A percentile compares a stretch with the other conserved stretches of the same genome.
These are phyloP conservation scores for Tineola bisselliella DNA, from an alignment of 2,888 invertebrate genomes.

Conservation along the genomic window DNA sequence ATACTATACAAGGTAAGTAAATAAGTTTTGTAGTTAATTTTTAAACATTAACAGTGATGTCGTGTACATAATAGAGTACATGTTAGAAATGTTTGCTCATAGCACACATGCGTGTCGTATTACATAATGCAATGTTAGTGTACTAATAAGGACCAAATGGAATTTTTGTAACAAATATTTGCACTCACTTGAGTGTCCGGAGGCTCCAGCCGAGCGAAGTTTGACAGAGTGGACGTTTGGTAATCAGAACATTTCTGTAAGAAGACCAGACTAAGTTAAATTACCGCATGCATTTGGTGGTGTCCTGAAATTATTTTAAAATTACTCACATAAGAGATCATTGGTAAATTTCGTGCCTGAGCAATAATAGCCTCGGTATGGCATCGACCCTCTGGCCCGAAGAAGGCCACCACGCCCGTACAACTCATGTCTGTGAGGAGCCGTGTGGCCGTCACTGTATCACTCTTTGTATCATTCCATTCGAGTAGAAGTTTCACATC, in stretches of 20 bases:
- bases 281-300: too few species aligned
- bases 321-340: conserved; percentile 93
- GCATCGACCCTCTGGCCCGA: conserved; percentile 95
- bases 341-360: conserved; percentile 92
- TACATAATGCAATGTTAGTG: neutral
- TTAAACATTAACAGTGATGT: too few species aligned
- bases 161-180: conserved; percentile 9
- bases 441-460: conserved; percentile 83
- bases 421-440: conserved; percentile 92
- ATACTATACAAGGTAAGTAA: too few species aligned
- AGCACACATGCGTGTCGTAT: neutral
- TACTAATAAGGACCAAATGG: neutral
- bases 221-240: conserved; percentile 85
- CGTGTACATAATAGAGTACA: too few species aligned
- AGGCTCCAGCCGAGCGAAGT: conserved; percentile 93
- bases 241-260: conserved; percentile 95
- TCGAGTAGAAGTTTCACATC: conserved; percentile 76
- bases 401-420: conserved; percentile 88
- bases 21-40: too few species aligned
- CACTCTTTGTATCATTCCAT: conserved; percentile 88
- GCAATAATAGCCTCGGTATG: conserved; percentile 95
- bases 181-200: conserved; percentile 84
- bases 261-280: conserved; percentile 16
- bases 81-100: neutral
- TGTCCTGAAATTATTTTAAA: too few species aligned